Conservation (phyloP, 2,888 invertebrate species). For the Stramonita haemastoma region DNA sequence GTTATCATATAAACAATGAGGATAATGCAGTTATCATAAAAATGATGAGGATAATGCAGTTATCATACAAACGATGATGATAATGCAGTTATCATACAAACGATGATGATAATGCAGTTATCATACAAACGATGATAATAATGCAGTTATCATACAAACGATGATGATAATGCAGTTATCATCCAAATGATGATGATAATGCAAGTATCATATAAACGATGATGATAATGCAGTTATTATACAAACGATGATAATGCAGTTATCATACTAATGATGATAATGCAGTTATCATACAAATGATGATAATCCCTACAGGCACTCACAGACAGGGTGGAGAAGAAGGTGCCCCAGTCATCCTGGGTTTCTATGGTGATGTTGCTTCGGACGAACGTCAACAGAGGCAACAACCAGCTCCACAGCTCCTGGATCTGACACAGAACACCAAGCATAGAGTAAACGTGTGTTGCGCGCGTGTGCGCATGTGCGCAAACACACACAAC, state of each 20-base stretch:
- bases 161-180: too few relatives aligned
- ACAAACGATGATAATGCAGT: background rate
- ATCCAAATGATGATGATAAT: background rate
- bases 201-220: background rate
- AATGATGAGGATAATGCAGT: too few relatives aligned
- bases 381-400: slow-evolving; percentile 83
- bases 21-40: background rate
- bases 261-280: background rate
- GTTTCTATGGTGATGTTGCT: slow-evolving; percentile 86
- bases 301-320: slow-evolving; percentile 53
- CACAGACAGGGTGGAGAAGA: slow-evolving; percentile 84
- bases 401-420: slow-evolving; percentile 83
- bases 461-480: too few relatives aligned
- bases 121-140: background rate
- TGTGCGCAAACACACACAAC: background rate
- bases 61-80: background rate
- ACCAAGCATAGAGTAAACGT: background rate
- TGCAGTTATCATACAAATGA: background rate
- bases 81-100: background rate
- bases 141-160: background rate
- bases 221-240: too few relatives aligned
- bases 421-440: slow-evolving; percentile 78
- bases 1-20: background rate
- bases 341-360: slow-evolving; percentile 85
- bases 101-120: too few relatives aligned